Evolutionary conservation across 2,888 invertebrate genomes (phyloP), one percentile per base, ranked within the genome.

Genomic region (Agrilus cyanescens): DNA sequence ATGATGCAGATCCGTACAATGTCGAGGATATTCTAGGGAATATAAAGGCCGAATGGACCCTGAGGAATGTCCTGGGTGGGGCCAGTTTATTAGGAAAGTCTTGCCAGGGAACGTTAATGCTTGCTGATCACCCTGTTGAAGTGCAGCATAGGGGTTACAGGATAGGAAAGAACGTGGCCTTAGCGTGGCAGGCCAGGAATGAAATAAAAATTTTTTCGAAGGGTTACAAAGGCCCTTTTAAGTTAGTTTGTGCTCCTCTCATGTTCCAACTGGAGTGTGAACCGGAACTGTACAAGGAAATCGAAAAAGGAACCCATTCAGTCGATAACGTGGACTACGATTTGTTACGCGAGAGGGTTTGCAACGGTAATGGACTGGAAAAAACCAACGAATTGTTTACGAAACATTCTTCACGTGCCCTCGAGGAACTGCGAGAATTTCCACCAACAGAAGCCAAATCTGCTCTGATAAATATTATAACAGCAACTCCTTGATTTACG

Each of bases 111-210:
- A 78, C 89, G 0, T 67, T 93, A 40, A 81, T 83, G 62, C 70
- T 95, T 44, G 90, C 88, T 1, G 83, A 84, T 1, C 89, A 88
- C 59, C 71, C 74, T 14, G 71, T 76, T 14, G 72, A 77, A 16
- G 65, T 85, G 50, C 89, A 91, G 63, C 74, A 79, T 29, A 70
- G 81, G 60, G 93, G 85, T 0, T 88, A 85, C 62, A 72, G 82
- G 16, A 89, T 93, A 71, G 94, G 91, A 6, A 84, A 85, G 58
- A 85, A 90, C 69, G 70, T 93, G 45, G 89, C 88, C 0, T 69
- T 90, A 20, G 89, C 89, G 1, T 88, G 88, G 83, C 91, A 93
- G 68, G 72, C 74, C 12, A 68, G 67, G 50, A 58, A 71, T 32
- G 88, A 88, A 60, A 67, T 82, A 13, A 80, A 83, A 54, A 75